Percentiles rank a stretch among this genome's conserved stretches.
Conservation (phyloP, 2,797 vertebrate species). For the Threskiornis aethiopicus region DNA sequence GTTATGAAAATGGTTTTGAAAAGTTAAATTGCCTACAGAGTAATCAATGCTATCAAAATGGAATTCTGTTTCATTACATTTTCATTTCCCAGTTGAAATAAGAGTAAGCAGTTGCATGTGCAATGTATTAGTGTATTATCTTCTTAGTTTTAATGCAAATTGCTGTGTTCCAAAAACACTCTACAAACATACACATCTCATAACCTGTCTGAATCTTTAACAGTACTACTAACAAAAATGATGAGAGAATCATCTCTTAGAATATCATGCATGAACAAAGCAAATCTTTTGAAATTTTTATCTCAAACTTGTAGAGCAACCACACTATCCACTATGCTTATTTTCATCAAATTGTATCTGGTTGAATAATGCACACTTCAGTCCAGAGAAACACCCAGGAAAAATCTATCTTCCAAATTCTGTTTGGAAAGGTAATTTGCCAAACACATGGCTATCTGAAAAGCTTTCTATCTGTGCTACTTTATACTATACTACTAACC, state of each 20-base stretch:
- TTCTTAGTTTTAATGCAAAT: background rate
- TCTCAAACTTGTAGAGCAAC: background rate
- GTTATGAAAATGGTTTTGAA: background rate
- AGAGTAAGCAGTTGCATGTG: background rate
- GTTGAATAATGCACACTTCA: background rate
- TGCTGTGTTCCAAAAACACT: background rate
- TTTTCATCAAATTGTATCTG: background rate
- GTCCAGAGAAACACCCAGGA: background rate
- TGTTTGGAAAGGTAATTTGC: background rate
- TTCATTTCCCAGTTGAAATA: constrained; percentile 9
- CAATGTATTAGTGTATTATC: background rate
- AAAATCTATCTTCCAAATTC: background rate
- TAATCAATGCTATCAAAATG: background rate
- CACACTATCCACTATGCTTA: background rate
- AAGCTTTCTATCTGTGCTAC: background rate
- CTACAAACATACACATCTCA: background rate
- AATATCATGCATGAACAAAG: background rate
- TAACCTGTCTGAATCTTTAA: background rate
- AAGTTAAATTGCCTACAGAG: background rate
- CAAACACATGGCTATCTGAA: background rate
- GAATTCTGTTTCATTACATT: constrained; percentile 1
- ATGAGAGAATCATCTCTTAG: background rate
- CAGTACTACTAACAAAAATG: background rate
- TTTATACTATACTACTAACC: background rate
- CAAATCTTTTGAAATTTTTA: background rate